Conservation (phyloP, 2,113 vertebrate genomes). For the Synodontis membranacea region DNA sequence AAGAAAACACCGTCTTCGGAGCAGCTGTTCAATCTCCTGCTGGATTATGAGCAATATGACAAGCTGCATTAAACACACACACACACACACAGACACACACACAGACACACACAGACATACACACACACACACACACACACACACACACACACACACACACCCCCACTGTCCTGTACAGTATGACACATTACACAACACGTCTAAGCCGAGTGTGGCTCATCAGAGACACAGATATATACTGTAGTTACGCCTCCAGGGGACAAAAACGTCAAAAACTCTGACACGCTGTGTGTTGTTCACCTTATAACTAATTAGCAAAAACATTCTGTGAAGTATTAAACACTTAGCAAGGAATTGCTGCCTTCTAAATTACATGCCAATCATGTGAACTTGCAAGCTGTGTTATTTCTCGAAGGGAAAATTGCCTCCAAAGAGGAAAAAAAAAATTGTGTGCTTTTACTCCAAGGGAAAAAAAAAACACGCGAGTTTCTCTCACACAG, state of each 20-base stretch:
- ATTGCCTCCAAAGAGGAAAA: not conserved
- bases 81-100: not conserved
- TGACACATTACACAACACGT: not conserved
- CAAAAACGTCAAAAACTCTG: not conserved
- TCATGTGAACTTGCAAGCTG: not conserved
- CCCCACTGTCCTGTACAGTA: not conserved
- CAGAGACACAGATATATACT: not conserved
- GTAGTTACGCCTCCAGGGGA: not conserved
- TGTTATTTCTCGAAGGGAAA: not conserved
- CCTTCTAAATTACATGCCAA: not conserved
- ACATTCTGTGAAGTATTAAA: not conserved
- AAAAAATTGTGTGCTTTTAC: not conserved
- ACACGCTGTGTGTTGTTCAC: not conserved
- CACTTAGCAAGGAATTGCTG: not conserved
- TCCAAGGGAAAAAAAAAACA: not conserved
- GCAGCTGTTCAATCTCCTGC: slow-evolving; percentile 17
- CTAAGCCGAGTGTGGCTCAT: not conserved
- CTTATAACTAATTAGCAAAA: not conserved
- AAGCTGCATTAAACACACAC: slow-evolving; percentile 27
- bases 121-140: slow-evolving; percentile 5
- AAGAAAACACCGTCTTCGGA: not conserved
- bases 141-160: not conserved
- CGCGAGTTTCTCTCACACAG: not conserved
- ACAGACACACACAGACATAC: not conserved
- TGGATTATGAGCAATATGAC: slow-evolving; percentile 23